Conservation (phyloP, 2,113 vertebrate species). For the Tupaia chinensis region DNA sequence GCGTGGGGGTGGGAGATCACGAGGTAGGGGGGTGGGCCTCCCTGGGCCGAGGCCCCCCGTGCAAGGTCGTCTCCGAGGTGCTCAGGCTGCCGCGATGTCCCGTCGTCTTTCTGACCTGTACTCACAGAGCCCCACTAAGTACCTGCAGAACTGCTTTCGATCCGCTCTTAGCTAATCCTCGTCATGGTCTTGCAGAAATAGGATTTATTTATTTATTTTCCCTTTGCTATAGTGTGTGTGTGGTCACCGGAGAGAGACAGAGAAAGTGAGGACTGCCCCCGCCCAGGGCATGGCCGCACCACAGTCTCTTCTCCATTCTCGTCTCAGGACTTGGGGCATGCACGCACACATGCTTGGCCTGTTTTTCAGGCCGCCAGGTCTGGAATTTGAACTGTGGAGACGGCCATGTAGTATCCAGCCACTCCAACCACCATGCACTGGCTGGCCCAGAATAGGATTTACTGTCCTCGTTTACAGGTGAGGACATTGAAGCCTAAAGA, state of each 20-base stretch:
- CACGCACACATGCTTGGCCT: no score
- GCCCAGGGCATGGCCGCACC: no score
- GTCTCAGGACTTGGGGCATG: no score
- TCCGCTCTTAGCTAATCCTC: background rate
- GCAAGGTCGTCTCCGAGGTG: background rate
- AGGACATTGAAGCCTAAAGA: background rate
- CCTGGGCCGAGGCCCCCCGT: background rate
- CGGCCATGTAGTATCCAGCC: no score
- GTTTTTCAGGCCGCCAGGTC: no score
- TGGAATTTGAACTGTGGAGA: no score
- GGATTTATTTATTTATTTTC: background rate
- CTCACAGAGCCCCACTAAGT: fast-evolving
- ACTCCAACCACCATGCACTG: no score
- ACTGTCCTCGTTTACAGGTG: background rate
- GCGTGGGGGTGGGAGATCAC: fast-evolving
- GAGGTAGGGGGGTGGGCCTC: background rate
- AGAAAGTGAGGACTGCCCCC: no score
- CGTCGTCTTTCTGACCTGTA: fast-evolving
- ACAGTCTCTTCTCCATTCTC: no score
- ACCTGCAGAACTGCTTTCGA: background rate
- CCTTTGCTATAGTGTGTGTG: no score
- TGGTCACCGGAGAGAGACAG: no score
- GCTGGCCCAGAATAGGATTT: no score
- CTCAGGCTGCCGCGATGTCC: background rate
- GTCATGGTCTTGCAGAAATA: background rate